Evolutionary conservation across 2,113 vertebrate genomes (phyloP).

Genomic region (Lichenostomus cassidix): DNA sequence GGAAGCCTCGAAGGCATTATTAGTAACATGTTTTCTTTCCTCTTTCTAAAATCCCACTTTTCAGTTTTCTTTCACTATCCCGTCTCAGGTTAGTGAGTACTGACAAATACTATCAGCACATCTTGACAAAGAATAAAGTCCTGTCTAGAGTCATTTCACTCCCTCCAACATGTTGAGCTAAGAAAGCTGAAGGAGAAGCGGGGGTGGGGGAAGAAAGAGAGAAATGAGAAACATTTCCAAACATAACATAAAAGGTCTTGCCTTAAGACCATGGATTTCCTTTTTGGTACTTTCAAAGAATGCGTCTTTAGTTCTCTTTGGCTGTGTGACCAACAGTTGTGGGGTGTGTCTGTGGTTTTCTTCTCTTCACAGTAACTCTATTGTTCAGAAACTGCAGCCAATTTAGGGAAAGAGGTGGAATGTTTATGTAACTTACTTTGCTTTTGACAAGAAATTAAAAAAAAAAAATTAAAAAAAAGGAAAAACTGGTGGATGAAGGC

Average conservation of each 20-base stretch:
- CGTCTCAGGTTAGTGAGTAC: constrained; percentile 57
- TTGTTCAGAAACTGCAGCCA: constrained; percentile 82
- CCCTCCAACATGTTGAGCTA: constrained; percentile 51
- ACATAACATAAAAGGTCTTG: constrained; percentile 78
- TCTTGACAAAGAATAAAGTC: constrained; percentile 43
- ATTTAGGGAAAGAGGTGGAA: constrained; percentile 82
- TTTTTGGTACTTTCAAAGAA: constrained; percentile 84
- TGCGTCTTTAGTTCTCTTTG: constrained; percentile 77
- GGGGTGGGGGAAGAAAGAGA: constrained; percentile 17
- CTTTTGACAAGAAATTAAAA: constrained; percentile 77
- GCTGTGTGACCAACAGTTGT: constrained; percentile 73
- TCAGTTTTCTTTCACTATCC: constrained; percentile 36
- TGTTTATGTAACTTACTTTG: constrained; percentile 85
- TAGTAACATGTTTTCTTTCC: constrained; percentile 34
- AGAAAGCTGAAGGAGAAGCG: constrained; percentile 5
- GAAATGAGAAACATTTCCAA: constrained; percentile 73
- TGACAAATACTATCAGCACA: constrained; percentile 67
- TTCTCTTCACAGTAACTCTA: constrained; percentile 82
- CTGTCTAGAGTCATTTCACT: constrained; percentile 59
- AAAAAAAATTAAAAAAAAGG: background rate
- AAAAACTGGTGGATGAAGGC: constrained; percentile 72
- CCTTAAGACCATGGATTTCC: constrained; percentile 81
- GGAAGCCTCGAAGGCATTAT: constrained; percentile 55
- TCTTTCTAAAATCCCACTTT: constrained; percentile 34
- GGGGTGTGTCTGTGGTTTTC: constrained; percentile 80